Base-by-base conservation (phyloP, 2,113 vertebrate species). In the Gymnocephalus cernua region DNA sequence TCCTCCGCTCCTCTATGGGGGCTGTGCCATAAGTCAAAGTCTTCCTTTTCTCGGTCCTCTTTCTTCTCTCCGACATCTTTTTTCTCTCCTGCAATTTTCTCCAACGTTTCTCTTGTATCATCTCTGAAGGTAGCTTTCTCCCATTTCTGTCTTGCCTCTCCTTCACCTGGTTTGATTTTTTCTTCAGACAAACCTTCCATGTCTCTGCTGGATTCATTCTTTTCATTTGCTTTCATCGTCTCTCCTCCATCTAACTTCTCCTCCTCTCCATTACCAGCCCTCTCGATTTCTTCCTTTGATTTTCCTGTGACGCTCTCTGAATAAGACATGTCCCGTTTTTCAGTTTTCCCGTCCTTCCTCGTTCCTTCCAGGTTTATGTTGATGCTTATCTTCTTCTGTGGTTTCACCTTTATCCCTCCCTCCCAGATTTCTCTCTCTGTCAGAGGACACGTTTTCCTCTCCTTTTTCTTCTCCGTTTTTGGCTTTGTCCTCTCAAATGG, bases 311-410 rank as follows among this genome's bases (percentile, higher is more conserved):
- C 5, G n/a, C 21, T 65, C 32, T 77, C 61, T 13, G 29, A 54
- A 56, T 47, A 23, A 58, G n/a, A 53, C 3, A 0, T 0, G 18
- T 50, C 38, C 6, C 27, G 16, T 41, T 58, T 47, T 27, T 83
- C 79, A 3, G 4, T 61, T 32, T 59, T 74, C 35, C 85, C 92
- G n/a, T 84, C 77, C 7, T 58, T 72, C 53, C 1, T 76, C 45
- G 78, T 88, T 35, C 15, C 54, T 2, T 88, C 80, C 74, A 94
- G 93, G 89, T 97, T 99, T 44, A 99, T 96, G 89, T 99, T 99
- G 59, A 99, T 96, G 85, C 97, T 99, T 68, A 99, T 99, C 92
- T 98, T 99, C 88, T 97, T 97, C 81, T 95, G 95, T 0, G 97
- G 95, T 19, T 96, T 95, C 58, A 95, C 93, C 88, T 88, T 93